Conservation (phyloP, 2,113 vertebrate genomes). For the Saguinus imperator region DNA sequence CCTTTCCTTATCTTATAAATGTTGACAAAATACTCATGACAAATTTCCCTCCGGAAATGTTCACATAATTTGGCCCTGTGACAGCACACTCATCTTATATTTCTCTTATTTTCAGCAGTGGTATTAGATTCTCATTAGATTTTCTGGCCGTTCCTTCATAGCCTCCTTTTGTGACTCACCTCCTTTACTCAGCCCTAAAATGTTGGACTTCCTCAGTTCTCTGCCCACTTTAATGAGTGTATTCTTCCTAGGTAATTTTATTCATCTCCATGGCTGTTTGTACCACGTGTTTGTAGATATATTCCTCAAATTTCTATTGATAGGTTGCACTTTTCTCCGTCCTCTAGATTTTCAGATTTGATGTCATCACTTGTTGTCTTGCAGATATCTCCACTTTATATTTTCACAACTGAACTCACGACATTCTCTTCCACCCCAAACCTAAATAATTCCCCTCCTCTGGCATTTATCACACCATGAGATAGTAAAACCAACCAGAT, state of each 20-base stretch:
- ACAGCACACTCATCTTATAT: not conserved
- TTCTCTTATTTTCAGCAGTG: not conserved
- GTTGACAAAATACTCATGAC: not conserved
- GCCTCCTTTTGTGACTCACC: not conserved
- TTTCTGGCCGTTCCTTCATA: too few species aligned
- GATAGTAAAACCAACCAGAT: not conserved
- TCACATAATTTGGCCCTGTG: not conserved
- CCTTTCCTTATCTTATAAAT: not conserved
- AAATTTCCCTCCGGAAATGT: too few species aligned
- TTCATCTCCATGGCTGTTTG: too few species aligned
- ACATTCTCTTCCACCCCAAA: not conserved
- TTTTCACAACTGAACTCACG: not conserved
- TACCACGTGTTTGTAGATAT: not conserved
- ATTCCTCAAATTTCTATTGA: not conserved
- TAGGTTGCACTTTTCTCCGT: too few species aligned
- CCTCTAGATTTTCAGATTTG: not conserved
- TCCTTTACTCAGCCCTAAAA: not conserved
- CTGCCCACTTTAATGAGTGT: fast-evolving
- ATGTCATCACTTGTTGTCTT: not conserved
- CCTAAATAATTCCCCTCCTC: not conserved
- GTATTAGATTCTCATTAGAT: too few species aligned
- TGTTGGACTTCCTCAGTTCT: not conserved
- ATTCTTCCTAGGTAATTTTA: not conserved
- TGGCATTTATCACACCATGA: not conserved
- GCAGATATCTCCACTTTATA: not conserved